Conservation (phyloP, 2,888 invertebrate species). For the Scaptomyza parva region DNA sequence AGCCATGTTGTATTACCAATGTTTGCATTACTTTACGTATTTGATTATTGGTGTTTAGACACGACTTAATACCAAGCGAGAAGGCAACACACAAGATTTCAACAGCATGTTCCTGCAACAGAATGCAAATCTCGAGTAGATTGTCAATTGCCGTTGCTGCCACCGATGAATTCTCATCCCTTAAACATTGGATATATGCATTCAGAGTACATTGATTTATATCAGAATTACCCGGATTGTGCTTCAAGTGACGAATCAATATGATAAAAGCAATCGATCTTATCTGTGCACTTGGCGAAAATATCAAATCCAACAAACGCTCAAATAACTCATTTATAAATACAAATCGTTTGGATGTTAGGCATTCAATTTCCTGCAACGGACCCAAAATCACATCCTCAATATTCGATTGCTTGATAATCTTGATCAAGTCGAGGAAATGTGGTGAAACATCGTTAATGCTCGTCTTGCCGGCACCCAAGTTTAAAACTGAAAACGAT, state of each 20-base stretch:
- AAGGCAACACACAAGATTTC: constrained; percentile 92
- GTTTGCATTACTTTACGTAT: constrained; percentile 92
- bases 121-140: constrained; percentile 92
- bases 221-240: constrained; percentile 87
- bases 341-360: constrained; percentile 89
- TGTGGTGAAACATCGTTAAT: constrained; percentile 82
- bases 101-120: constrained; percentile 94
- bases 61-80: constrained; percentile 91
- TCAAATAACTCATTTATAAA: constrained; percentile 89
- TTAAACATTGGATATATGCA: constrained; percentile 92
- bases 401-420: constrained; percentile 82
- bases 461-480: constrained; percentile 78
- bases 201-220: constrained; percentile 89
- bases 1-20: constrained; percentile 93
- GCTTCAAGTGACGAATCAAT: constrained; percentile 89
- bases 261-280: constrained; percentile 90
- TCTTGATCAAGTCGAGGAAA: constrained; percentile 81
- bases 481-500: constrained; percentile 78
- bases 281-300: constrained; percentile 87
- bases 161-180: constrained; percentile 92
- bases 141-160: constrained; percentile 92
- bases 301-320: constrained; percentile 88
- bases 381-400: constrained; percentile 87
- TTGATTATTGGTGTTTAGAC: constrained; percentile 90
- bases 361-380: constrained; percentile 90